These are phyloP conservation scores for Gorsachius magnificus DNA, from an alignment of 2,797 vertebrate genomes.

Conservation along the genomic window DNA sequence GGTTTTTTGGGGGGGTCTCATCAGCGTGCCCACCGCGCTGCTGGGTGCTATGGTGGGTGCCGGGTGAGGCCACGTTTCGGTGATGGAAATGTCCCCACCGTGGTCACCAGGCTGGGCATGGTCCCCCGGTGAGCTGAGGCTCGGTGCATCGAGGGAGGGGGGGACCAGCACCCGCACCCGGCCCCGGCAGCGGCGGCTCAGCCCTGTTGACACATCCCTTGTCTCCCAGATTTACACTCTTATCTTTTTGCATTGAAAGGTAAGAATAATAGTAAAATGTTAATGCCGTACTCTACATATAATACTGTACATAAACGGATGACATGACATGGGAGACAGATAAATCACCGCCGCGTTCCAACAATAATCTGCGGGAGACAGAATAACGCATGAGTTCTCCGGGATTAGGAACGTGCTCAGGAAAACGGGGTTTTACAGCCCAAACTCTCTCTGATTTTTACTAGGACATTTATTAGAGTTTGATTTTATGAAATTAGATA, in stretches of 20 bases:
- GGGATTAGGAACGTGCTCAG: neutral
- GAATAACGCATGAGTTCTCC: neutral
- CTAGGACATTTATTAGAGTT: rapidly evolving
- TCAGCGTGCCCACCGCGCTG: rapidly evolving
- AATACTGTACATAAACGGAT: slow-evolving; percentile 15
- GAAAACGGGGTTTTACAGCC: neutral
- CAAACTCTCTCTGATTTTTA: neutral
- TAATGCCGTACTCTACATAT: slow-evolving; percentile 27
- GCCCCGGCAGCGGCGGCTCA: neutral
- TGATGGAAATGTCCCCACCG: rapidly evolving
- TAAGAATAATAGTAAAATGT: slow-evolving; percentile 61
- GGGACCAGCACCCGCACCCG: neutral
- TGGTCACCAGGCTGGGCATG: neutral
- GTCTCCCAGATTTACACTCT: slow-evolving; percentile 53
- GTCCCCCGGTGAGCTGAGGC: neutral
- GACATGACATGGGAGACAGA: slow-evolving; percentile 39
- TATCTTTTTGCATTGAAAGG: slow-evolving; percentile 57
- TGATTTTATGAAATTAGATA: rapidly evolving
- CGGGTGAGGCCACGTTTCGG: rapidly evolving
- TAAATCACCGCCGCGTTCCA: slow-evolving; percentile 14
- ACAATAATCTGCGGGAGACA: neutral
- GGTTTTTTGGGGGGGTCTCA: neutral
- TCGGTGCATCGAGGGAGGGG: neutral
- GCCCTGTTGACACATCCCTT: slow-evolving; percentile 13
- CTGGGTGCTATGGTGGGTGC: neutral